Evolutionary conservation across 2,113 vertebrate genomes (phyloP).

Genomic region (Grantiella picta): DNA sequence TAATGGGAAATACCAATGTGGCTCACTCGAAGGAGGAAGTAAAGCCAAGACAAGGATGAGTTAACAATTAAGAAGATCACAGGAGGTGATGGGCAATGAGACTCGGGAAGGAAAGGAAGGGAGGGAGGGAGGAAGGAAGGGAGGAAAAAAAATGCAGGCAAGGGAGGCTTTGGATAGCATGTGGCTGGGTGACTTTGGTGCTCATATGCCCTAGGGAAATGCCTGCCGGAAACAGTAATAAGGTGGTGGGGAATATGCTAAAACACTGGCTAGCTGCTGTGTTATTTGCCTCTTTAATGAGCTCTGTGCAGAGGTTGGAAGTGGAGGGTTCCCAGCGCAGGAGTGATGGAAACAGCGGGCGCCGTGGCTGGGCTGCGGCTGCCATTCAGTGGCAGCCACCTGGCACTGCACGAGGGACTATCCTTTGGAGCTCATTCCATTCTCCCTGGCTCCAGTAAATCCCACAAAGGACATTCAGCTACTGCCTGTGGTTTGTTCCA

Average conservation of each 20-base stretch:
- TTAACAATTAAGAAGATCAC: accelerated
- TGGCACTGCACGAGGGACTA: neutral
- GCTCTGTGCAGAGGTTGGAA: accelerated
- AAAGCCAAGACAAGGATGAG: neutral
- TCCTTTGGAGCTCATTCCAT: neutral
- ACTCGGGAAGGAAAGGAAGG: neutral
- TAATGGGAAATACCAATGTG: accelerated
- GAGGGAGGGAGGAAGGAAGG: neutral
- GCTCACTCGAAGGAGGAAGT: neutral
- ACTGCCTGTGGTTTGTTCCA: neutral
- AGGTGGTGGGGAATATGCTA: neutral
- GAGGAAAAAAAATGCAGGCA: neutral
- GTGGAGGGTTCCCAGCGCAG: accelerated
- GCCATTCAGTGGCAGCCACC: neutral
- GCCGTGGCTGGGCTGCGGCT: neutral
- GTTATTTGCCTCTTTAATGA: neutral
- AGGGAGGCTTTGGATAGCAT: neutral
- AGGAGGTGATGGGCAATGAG: neutral
- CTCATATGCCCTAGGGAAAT: neutral
- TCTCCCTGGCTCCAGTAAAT: neutral
- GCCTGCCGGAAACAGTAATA: accelerated
- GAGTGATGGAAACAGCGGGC: neutral
- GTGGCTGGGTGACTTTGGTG: accelerated
- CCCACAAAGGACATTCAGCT: neutral
- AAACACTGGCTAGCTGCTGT: accelerated